Conservation (phyloP, 2,113 vertebrate species). For the Apus apus region DNA sequence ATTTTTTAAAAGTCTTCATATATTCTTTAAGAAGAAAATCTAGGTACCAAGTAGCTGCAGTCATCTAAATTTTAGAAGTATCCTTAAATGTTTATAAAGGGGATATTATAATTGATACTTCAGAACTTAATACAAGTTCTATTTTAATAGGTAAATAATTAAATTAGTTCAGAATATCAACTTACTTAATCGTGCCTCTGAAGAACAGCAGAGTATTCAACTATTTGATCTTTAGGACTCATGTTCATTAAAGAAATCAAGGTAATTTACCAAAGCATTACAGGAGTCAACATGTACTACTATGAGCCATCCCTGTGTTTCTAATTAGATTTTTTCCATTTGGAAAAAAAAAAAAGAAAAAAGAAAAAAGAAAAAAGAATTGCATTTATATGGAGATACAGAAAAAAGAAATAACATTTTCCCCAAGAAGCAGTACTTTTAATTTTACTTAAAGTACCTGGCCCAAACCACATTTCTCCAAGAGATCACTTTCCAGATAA, state of each 20-base stretch:
- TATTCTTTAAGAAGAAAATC: neutral
- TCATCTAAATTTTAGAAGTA: neutral
- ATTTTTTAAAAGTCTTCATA: neutral
- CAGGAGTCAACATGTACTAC: neutral
- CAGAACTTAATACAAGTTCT: neutral
- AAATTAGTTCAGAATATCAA: neutral
- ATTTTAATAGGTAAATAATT: neutral
- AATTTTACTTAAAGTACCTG: slow-evolving; percentile 45
- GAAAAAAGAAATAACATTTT: neutral
- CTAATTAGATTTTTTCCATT: neutral
- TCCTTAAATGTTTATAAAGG: neutral
- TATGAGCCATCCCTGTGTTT: neutral
- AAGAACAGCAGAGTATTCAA: neutral
- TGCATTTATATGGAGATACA: neutral
- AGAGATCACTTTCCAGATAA: neutral
- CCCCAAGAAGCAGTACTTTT: slow-evolving; percentile 25
- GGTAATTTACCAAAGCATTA: neutral
- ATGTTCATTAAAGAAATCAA: neutral
- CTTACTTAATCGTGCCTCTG: neutral
- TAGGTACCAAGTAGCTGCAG: neutral
- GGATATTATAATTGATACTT: neutral
- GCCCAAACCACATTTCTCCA: slow-evolving; percentile 68
- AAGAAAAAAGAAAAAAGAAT: neutral
- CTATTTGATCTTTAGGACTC: neutral
- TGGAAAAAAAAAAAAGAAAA: neutral